These are phyloP conservation scores for Rhodinocichla rosea DNA, from an alignment of 2,113 vertebrate species.

Conservation along the genomic window DNA sequence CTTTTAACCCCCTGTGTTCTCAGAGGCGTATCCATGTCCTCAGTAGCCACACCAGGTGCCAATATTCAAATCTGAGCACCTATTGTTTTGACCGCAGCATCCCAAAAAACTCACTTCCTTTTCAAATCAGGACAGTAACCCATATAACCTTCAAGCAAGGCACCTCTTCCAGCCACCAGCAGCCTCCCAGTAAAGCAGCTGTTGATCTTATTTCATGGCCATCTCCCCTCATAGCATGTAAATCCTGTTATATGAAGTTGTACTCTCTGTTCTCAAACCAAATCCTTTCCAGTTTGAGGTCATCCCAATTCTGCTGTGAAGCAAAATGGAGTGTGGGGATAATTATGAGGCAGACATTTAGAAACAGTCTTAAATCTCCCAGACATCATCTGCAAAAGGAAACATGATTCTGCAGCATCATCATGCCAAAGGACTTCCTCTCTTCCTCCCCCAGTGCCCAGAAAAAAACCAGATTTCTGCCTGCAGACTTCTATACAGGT, in stretches of 20 bases:
- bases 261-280: neutral
- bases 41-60: too few species aligned
- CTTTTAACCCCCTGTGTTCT: too few species aligned
- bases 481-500: neutral
- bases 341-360: neutral
- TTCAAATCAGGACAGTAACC: neutral
- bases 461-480: neutral
- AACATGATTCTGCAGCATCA: neutral
- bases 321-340: neutral
- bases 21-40: too few species aligned
- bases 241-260: neutral
- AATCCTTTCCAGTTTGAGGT: neutral
- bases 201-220: neutral
- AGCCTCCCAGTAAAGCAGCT: neutral
- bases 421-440: neutral
- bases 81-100: too few species aligned
- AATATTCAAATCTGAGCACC: too few species aligned
- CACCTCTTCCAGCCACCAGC: neutral
- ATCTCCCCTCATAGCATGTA: neutral
- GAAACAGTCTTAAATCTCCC: neutral
- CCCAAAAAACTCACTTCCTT: too few species aligned
- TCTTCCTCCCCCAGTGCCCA: neutral
- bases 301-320: neutral
- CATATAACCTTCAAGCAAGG: neutral
- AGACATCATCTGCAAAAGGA: neutral